Base-by-base conservation (phyloP, 1,140 invertebrate genomes). In the Phortica variegata region DNA sequence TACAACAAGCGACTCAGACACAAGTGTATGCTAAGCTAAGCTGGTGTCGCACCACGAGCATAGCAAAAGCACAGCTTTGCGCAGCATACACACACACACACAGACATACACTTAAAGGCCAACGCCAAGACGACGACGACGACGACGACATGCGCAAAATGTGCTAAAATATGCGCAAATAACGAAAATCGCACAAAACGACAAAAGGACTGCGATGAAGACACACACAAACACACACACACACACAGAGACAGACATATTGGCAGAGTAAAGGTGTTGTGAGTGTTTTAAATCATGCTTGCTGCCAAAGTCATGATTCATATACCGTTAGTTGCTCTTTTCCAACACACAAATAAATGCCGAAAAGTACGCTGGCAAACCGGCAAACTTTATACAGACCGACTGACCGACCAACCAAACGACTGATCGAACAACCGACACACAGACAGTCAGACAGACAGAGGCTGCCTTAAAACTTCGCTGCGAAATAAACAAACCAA, bases 281-380 rank as follows among this genome's bases (percentile, higher is more conserved):
- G 61, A 70, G 66, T 70, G 65, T 71, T 65, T 71, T 71, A 62
- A 71, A 66, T 68, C 62, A 71, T 68, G 68, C 61, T 62, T 62
- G 60, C 69, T 72, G 68, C 68, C 68, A 72, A 60, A 72, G 68
- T 72, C 68, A 72, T 72, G 68, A 72, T 72, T 72, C 68, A 72
- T 72, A 66, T 72, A 72, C 68, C 68, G 68, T 72, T 72, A 72
- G 57, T 51, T 72, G 58, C 61, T 68, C 66, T 71, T 70, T 70
- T 70, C 61, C 65, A n/a, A n/a, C n/a, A 71, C 65, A 70, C 65
- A 70, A 70, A 65, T 56, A 71, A 70, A 70, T 56, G 53, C 66
- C 63, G 57, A 66, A 66, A 65, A 65, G 59, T 9, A 13, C 36
- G 15, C n/a, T n/a, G n/a, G n/a, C n/a, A n/a, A n/a, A n/a, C n/a